A percentile compares a stretch with the other conserved stretches of the same genome.
These are phyloP conservation scores for Antennarius striatus DNA, from an alignment of 2,113 vertebrate genomes.

Conservation along the genomic window DNA sequence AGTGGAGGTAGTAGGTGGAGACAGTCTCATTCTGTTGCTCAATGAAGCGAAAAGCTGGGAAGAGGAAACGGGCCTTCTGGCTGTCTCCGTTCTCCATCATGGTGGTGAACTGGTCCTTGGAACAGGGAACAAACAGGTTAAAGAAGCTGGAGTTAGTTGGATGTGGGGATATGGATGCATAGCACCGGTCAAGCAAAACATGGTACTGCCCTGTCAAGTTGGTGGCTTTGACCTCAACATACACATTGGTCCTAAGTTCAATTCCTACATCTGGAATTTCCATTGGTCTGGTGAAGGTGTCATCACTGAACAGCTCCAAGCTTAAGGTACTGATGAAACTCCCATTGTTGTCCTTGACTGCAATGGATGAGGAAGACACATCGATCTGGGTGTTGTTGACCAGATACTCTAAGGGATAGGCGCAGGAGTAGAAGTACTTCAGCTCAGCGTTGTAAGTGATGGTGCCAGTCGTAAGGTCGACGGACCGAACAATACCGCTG, in stretches of 20 bases:
- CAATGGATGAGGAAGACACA: conserved; percentile 74
- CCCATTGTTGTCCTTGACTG: conserved; percentile 76
- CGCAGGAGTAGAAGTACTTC: conserved; percentile 81
- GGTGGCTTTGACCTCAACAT: conserved; percentile 77
- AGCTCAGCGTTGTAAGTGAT: conserved; percentile 77
- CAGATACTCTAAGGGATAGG: conserved; percentile 78
- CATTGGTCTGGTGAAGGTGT: conserved; percentile 40
- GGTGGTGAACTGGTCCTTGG: conserved; percentile 64
- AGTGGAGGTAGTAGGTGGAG: conserved; percentile 80
- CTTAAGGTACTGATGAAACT: conserved; percentile 80
- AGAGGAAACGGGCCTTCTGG: conserved; percentile 75
- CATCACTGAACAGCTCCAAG: conserved; percentile 68
- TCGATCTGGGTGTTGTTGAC: conserved; percentile 79
- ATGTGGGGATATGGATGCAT: conserved; percentile 68
- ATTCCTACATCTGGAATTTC: conserved; percentile 65
- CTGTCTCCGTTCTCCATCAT: conserved; percentile 74
- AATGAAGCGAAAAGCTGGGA: conserved; percentile 80
- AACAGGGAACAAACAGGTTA: conserved; percentile 78
- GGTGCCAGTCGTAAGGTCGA: conserved; percentile 57
- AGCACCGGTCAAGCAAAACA: conserved; percentile 80
- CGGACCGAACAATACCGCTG: conserved; percentile 73
- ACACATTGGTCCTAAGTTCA: conserved; percentile 72
- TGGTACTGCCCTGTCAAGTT: conserved; percentile 79
- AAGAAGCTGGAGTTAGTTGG: conserved; percentile 73
- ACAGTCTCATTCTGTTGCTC: conserved; percentile 76